phyloP scores from a whole-genome alignment of 2,113 vertebrate genomes.

The Anser cygnoides region DNA sequence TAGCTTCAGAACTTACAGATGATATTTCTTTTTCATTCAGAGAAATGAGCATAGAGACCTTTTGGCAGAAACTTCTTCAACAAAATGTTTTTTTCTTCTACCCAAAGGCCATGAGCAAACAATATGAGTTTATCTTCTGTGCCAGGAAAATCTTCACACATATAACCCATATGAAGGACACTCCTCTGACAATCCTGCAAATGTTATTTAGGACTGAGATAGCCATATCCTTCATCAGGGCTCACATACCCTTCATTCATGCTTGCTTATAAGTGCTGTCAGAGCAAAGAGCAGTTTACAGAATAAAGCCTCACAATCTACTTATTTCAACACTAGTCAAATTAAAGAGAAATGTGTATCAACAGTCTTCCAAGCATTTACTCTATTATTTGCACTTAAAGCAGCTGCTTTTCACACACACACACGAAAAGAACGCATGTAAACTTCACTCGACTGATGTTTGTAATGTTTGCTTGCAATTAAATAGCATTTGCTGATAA shows the following conservation, averaged over 20 bases:
- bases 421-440: fast-evolving
- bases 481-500: neutral
- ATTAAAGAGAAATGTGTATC: neutral
- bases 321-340: neutral
- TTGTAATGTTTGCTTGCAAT: neutral
- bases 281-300: neutral
- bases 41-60: neutral
- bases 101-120: neutral
- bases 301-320: neutral
- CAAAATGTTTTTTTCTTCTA: constrained; percentile 21
- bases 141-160: neutral
- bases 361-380: neutral
- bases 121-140: neutral
- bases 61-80: neutral
- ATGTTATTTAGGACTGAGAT: neutral
- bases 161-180: neutral
- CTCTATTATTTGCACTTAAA: neutral
- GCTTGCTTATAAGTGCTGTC: neutral
- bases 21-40: neutral
- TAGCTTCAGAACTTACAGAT: neutral
- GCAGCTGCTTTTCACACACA: neutral
- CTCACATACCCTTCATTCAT: neutral
- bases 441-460: neutral
- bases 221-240: neutral
- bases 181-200: neutral